Conservation (phyloP, 92 coral and sea anemone genomes). For the Ricordea florida region DNA sequence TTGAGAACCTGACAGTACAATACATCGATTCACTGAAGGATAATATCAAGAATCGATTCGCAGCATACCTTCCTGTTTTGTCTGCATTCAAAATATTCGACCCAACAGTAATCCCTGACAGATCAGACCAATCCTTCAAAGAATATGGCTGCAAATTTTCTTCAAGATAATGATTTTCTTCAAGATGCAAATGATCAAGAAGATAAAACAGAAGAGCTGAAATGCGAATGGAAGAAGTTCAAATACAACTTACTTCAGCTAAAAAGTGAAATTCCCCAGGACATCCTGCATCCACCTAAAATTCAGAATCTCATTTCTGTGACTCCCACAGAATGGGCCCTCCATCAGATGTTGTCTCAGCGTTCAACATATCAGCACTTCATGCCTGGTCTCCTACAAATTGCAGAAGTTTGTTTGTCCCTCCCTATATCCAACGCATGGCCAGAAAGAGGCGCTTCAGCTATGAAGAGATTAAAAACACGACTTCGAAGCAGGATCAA, state of each 20-base stretch:
- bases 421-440: conserved; percentile 55
- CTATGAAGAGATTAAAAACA: conserved; percentile 46
- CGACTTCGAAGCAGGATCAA: conserved; percentile 44
- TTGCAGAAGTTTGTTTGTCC: conserved; percentile 43
- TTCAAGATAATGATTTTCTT: too few species aligned
- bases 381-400: conserved; percentile 23
- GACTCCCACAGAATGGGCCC: conserved; percentile 57
- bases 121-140: conserved; percentile 45
- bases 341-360: conserved; percentile 41
- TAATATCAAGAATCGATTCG: conserved; percentile 24
- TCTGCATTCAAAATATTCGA: conserved; percentile 60
- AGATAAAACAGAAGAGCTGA: conserved; percentile 37
- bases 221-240: conserved; percentile 69
- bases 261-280: conserved; percentile 33
- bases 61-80: conserved; percentile 42
- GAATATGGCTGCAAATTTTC: too few species aligned
- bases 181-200: neutral
- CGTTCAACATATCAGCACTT: conserved; percentile 35
- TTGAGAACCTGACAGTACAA: conserved; percentile 22
- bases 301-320: conserved; percentile 21
- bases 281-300: conserved; percentile 35
- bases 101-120: conserved; percentile 45
- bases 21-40: conserved; percentile 14
- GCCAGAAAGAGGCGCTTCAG: conserved; percentile 59
- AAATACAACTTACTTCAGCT: conserved; percentile 57